Base-by-base conservation (phyloP, 1,140 invertebrate genomes). In the Euglossa dilemma region DNA sequence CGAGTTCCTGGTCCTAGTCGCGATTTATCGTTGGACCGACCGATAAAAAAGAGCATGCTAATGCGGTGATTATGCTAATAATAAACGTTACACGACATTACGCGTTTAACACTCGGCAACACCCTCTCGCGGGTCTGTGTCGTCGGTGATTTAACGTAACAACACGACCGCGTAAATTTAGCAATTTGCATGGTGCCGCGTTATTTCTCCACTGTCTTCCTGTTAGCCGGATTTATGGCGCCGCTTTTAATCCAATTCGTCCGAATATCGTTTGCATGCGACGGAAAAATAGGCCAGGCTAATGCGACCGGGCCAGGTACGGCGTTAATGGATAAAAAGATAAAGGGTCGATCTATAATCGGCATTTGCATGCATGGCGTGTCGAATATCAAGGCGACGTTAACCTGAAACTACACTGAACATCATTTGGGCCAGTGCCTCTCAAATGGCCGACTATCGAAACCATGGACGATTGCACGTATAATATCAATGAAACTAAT, bases 181-280 rank as follows among this genome's bases (percentile, higher is more conserved):
- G 73, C 80, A 76, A 82, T 82, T 82, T 82, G 72, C 80, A 82
- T 67, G 80, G 72, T 57, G 54, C 72, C 69, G 43, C 80, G 63
- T 57, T 76, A 82, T 76, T 76, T 76, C 63, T n/a, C 80, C 8
- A 76, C 74, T 69, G 72, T 56, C 71, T 75, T 50, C 71, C 72
- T 28, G 72, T 57, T 47, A 54, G 28, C 25, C 9, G 50, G 54
- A 75, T 64, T 81, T 81, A 66, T 67, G 63, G 43, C 25, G 45
- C 25, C 16, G 63, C 57, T 67, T 82, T 69, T 82, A 76, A 82
- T 82, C 72, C 72, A 59, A 76, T 69, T 67, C 73, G 25, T 63
- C 23, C 14, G 45, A 76, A 69, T 25, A 67, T 45, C 80, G 72
- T 82, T 67, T 28, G 45, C 63, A 16, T 23, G 63, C 36, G 45